A percentile compares a stretch with the other conserved stretches of the same genome.
Evolutionary conservation across 2,113 vertebrate genomes (phyloP).

Genomic region (Albula goreensis): DNA sequence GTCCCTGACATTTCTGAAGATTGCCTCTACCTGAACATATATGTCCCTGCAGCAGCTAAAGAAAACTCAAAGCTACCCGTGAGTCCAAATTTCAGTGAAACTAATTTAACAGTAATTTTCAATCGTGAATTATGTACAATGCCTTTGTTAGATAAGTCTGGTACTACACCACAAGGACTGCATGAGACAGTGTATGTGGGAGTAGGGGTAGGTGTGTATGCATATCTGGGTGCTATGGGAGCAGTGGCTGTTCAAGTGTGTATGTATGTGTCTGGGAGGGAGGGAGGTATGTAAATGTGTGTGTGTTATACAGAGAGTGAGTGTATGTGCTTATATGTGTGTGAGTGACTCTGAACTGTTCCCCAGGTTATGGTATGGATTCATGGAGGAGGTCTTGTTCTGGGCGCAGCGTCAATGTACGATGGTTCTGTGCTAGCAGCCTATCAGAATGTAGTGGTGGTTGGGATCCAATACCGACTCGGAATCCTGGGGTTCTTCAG

Average conservation of each 20-base stretch:
- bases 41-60: constrained; percentile 59
- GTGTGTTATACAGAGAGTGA: too few species aligned
- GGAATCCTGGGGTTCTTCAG: constrained; percentile 79
- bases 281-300: too few species aligned
- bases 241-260: too few species aligned
- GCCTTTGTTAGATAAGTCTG: too few species aligned
- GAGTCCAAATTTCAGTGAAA: constrained; percentile 36
- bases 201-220: too few species aligned
- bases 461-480: constrained; percentile 81
- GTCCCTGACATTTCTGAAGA: constrained; percentile 64
- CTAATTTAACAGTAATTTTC: neutral
- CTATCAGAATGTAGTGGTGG: constrained; percentile 78
- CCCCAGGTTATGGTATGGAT: constrained; percentile 85
- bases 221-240: too few species aligned
- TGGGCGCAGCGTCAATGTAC: constrained; percentile 63
- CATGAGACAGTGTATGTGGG: too few species aligned
- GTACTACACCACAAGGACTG: neutral
- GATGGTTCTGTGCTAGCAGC: constrained; percentile 79
- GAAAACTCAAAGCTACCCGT: constrained; percentile 64
- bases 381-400: constrained; percentile 72
- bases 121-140: neutral
- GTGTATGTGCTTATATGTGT: neutral
- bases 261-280: too few species aligned
- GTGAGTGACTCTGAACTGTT: neutral
- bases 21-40: constrained; percentile 74